phyloP scores from a whole-genome alignment of 2,888 invertebrate species.

The Galeruca laticollis region DNA sequence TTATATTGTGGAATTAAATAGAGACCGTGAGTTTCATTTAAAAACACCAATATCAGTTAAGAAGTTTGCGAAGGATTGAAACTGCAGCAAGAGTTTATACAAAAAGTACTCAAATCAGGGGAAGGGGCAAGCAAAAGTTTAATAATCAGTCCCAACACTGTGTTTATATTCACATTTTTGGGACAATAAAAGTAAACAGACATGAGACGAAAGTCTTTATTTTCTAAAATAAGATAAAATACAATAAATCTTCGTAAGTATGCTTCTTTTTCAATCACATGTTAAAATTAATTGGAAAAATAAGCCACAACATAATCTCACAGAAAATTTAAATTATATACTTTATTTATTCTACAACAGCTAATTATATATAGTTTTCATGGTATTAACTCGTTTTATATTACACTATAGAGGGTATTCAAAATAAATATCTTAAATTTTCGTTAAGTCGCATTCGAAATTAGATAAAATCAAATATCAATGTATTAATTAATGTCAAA shows the following conservation, averaged over 20 bases:
- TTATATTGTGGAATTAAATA: no score
- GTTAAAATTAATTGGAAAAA: conserved; percentile 12
- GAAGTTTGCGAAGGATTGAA: no score
- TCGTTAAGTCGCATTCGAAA: no score
- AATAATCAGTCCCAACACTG: no score
- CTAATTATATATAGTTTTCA: background rate
- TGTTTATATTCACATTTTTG: no score
- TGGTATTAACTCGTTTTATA: conserved; percentile 3
- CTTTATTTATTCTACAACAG: conserved; percentile 1
- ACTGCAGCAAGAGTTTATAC: no score
- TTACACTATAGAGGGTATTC: background rate
- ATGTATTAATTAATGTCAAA: background rate
- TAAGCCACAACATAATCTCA: conserved; percentile 41
- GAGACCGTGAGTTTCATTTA: no score
- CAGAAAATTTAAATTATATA: conserved; percentile 8
- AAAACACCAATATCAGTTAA: no score
- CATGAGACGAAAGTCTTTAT: conserved; percentile 26
- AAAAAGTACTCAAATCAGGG: no score
- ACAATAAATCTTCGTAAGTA: conserved; percentile 23
- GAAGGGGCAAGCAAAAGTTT: no score
- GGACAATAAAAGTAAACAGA: background rate
- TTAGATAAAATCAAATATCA: no score
- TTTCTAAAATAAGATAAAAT: conserved; percentile 31
- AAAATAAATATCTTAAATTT: background rate
- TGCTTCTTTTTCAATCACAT: conserved; percentile 11